Conservation (phyloP, 2,797 vertebrate species). For the Malurus splendens region DNA sequence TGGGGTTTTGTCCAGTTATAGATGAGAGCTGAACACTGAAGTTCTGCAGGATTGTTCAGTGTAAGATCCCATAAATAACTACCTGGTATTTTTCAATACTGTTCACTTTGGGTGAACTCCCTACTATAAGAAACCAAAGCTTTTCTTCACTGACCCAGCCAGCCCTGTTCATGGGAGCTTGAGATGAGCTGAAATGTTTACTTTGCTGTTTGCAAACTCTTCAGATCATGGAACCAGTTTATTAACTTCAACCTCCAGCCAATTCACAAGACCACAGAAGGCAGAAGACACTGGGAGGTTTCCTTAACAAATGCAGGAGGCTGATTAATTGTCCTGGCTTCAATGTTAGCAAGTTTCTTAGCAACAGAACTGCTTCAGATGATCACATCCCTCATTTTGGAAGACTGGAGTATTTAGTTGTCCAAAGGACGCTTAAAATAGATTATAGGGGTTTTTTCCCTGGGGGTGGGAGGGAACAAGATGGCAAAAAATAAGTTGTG, state of each 20-base stretch:
- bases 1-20: not conserved
- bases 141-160: not conserved
- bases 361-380: slow-evolving; percentile 1
- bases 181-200: not conserved
- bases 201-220: not conserved
- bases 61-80: not conserved
- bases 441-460: not conserved
- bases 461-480: not conserved
- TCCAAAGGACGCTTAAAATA: not conserved
- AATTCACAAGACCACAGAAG: not conserved
- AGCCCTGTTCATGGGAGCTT: not conserved
- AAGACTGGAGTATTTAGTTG: not conserved
- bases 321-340: not conserved
- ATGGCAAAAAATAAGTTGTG: not conserved
- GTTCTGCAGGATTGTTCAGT: not conserved
- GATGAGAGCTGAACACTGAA: not conserved
- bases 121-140: not conserved
- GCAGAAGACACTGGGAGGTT: not conserved
- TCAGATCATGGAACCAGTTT: not conserved
- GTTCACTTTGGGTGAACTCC: not conserved
- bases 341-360: slow-evolving; percentile 9
- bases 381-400: not conserved
- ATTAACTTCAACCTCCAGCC: not conserved
- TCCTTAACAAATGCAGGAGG: not conserved
- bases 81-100: not conserved